These are phyloP conservation scores for Chironomus riparius DNA, from an alignment of 2,888 invertebrate genomes.

Conservation along the genomic window DNA sequence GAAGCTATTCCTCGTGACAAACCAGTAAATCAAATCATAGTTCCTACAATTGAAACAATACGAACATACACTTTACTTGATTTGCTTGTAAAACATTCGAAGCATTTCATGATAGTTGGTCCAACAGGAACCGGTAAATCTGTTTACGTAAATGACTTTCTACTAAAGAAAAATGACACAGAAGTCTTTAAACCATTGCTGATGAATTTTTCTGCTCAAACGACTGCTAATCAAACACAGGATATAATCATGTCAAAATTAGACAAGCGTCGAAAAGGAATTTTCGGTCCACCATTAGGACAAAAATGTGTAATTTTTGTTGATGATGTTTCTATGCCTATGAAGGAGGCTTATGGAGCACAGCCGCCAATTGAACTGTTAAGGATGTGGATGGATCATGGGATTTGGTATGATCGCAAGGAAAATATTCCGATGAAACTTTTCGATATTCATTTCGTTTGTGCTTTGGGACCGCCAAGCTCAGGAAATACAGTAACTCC, in stretches of 20 bases:
- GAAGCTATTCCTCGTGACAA: conserved; percentile 79
- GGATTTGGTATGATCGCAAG: conserved; percentile 82
- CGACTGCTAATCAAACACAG: conserved; percentile 86
- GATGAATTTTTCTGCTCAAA: conserved; percentile 90
- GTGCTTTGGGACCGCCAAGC: conserved; percentile 75
- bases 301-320: conserved; percentile 85
- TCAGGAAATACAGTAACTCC: conserved; percentile 77
- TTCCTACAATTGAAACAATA: conserved; percentile 84
- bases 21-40: conserved; percentile 89
- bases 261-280: conserved; percentile 86
- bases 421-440: conserved; percentile 48
- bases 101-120: conserved; percentile 79
- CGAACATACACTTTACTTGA: conserved; percentile 72
- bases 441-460: conserved; percentile 54
- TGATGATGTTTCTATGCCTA: conserved; percentile 94
- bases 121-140: conserved; percentile 95
- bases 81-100: conserved; percentile 69
- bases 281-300: conserved; percentile 86
- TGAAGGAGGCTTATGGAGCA: conserved; percentile 81
- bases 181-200: conserved; percentile 73
- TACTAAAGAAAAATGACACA: conserved; percentile 71
- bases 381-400: conserved; percentile 82
- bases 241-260: conserved; percentile 91
- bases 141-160: conserved; percentile 73
- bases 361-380: conserved; percentile 91